Conservation (phyloP, 2,888 invertebrate genomes). For the Folsomia candida region DNA sequence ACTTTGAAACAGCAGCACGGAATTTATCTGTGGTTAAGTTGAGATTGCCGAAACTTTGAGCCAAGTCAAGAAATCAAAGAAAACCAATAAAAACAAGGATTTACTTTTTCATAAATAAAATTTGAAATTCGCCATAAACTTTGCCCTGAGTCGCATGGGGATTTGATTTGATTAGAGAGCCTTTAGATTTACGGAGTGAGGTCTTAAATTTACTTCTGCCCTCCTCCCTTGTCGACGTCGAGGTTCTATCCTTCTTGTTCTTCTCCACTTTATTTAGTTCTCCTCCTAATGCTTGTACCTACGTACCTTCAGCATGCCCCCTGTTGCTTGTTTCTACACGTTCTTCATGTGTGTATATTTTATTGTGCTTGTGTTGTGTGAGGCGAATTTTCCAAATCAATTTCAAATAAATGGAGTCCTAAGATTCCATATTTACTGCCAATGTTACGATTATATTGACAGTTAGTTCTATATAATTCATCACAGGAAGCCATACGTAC, state of each 20-base stretch:
- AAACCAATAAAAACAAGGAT: slow-evolving; percentile 18
- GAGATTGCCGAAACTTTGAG: neutral
- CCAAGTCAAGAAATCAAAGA: slow-evolving; percentile 12
- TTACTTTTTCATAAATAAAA: slow-evolving; percentile 17
- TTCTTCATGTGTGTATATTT: no score
- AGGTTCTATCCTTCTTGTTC: neutral
- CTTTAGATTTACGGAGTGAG: slow-evolving; percentile 7
- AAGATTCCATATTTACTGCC: no score
- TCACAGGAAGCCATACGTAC: no score
- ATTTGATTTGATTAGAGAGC: slow-evolving; percentile 11
- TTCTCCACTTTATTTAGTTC: neutral
- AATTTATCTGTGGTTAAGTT: neutral
- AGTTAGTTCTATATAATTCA: no score
- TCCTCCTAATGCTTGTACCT: no score
- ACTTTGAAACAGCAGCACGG: neutral
- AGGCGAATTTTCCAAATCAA: no score
- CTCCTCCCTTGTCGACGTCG: neutral
- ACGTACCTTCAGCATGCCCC: no score
- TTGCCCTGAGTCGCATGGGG: slow-evolving; percentile 1
- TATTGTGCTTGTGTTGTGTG: no score
- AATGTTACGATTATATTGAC: no score
- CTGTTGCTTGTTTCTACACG: no score
- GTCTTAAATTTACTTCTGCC: slow-evolving; percentile 11
- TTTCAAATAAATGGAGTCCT: no score
- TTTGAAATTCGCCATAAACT: slow-evolving; percentile 15